Evolutionary conservation across 1,140 invertebrate genomes (phyloP), one percentile per base, ranked within the genome.

Genomic region (Hermatobates lingyangjiaoensis): DNA sequence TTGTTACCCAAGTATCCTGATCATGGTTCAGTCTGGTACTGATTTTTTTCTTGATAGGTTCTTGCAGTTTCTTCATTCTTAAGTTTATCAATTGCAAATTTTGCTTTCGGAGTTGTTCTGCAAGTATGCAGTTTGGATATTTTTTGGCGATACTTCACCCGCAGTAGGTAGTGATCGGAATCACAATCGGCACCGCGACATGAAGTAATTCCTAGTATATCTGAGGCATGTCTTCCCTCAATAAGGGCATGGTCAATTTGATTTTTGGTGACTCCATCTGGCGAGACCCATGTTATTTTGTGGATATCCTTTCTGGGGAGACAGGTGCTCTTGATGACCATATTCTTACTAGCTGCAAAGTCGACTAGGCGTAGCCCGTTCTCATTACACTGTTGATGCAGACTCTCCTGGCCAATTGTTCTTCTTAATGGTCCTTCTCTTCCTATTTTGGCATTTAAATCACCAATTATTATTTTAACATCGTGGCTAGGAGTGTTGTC

Each of bases 201-300:
- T 34, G 30, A 10, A 7, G 7, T 34, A 34, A 34, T 34, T 10
- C 30, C 30, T n/a, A 34, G 7, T 34, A 10, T 34, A 34, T 34
- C 30, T 10, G 30, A 34, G 7, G 30, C 30, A 21, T 55, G 39
- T 48, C 45, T 50, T 2, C 39, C 27, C 24, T 53, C 24, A 18
- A 56, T 56, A 27, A 55, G 27, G 4, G 57, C 51, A 54, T 57
- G 54, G 25, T 58, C 51, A 48, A 58, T 57, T 54, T 58, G 54
- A 45, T 55, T 56, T 18, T 28, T 44, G 10, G 48, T 51, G 20
- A 46, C 5, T 18, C 53, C 45, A 53, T 58, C 51, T 27, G 55
- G 55, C 14, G 57, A 51, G 3, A 20, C 25, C 58, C 54, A 56
- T 14, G 50, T 60, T 2, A 23, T 45, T 48, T 54, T 55, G 48